These are phyloP conservation scores for Tortrix viridana DNA, from an alignment of 2,888 invertebrate genomes.

Conservation along the genomic window DNA sequence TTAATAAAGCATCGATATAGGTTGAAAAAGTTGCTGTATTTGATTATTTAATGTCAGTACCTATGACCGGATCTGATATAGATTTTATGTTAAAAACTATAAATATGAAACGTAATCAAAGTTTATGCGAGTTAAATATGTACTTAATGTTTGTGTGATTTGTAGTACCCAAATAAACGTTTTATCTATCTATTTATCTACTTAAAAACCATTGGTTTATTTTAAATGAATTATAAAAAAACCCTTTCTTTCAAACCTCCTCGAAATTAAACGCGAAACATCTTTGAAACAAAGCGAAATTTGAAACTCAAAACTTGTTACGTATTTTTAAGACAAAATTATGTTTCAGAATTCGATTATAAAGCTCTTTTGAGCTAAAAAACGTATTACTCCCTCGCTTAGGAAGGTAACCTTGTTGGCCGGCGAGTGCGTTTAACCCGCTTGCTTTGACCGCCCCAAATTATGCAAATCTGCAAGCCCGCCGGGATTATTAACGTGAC, in stretches of 20 bases:
- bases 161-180: too few species aligned
- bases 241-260: background rate
- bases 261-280: slow-evolving; percentile 7
- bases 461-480: slow-evolving; percentile 31
- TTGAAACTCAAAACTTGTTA: slow-evolving; percentile 19
- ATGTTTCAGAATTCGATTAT: slow-evolving; percentile 30
- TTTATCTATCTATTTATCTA: too few species aligned
- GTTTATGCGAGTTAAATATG: too few species aligned
- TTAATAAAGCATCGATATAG: too few species aligned
- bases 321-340: slow-evolving; percentile 30
- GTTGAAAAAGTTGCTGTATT: too few species aligned
- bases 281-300: slow-evolving; percentile 16
- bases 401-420: slow-evolving; percentile 26
- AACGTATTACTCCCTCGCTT: slow-evolving; percentile 32
- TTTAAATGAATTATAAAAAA: background rate
- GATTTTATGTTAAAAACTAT: too few species aligned
- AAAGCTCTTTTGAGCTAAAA: slow-evolving; percentile 35
- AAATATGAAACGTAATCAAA: too few species aligned
- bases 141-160: too few species aligned
- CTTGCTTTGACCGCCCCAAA: slow-evolving; percentile 34
- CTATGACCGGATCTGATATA: too few species aligned
- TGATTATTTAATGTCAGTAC: too few species aligned
- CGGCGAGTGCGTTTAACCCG: slow-evolving; percentile 32
- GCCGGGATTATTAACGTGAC: slow-evolving; percentile 12
- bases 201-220: too few species aligned